phyloP scores from a whole-genome alignment of 2,113 vertebrate genomes.

The Siphamia tubifer region DNA sequence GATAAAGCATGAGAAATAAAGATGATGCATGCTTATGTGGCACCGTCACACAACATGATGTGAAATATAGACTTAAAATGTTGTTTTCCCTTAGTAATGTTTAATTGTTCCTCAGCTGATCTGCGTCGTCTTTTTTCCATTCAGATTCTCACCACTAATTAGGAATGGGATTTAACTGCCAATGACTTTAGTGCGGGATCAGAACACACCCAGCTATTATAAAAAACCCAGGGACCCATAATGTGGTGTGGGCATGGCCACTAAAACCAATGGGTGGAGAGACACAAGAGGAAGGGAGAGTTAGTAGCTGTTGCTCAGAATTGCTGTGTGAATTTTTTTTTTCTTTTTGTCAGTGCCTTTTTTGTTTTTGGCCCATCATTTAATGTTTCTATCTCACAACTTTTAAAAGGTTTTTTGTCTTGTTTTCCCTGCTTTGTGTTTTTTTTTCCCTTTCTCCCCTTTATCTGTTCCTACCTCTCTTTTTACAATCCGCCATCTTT shows the following conservation, averaged over 20 bases:
- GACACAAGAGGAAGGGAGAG: constrained; percentile 8
- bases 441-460: constrained; percentile 5
- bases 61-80: constrained; percentile 59
- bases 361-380: constrained; percentile 41
- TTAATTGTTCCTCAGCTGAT: constrained; percentile 65
- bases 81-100: constrained; percentile 42
- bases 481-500: not conserved
- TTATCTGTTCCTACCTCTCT: constrained; percentile 19
- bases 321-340: constrained; percentile 41
- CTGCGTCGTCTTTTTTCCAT: constrained; percentile 39
- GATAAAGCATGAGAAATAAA: not conserved
- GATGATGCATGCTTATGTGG: not conserved
- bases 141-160: constrained; percentile 73
- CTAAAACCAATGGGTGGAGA: constrained; percentile 52
- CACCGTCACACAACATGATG: not conserved
- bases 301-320: constrained; percentile 37
- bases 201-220: constrained; percentile 73
- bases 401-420: constrained; percentile 35
- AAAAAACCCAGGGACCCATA: constrained; percentile 67
- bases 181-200: constrained; percentile 59
- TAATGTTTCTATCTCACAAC: constrained; percentile 11
- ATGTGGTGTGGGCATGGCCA: constrained; percentile 57
- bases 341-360: no score
- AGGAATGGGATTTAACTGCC: constrained; percentile 59
- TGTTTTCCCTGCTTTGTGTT: constrained; percentile 18